These are phyloP conservation scores for Albula goreensis DNA, from an alignment of 2,113 vertebrate species.

Conservation along the genomic window DNA sequence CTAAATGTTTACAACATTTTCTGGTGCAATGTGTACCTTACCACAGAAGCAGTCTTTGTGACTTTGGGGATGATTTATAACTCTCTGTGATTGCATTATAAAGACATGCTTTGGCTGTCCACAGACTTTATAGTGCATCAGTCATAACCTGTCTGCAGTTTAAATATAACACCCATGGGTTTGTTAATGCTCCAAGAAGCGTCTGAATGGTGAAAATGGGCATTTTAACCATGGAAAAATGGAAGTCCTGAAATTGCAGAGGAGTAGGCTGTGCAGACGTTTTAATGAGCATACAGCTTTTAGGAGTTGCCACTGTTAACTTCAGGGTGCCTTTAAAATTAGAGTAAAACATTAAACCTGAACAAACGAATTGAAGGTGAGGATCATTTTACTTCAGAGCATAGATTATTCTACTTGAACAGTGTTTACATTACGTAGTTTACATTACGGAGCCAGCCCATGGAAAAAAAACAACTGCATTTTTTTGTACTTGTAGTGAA, in stretches of 20 bases:
- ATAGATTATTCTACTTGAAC: background rate
- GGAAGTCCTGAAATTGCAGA: background rate
- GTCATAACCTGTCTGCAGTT: constrained; percentile 9
- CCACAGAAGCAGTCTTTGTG: background rate
- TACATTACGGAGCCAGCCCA: background rate
- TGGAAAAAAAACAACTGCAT: no score
- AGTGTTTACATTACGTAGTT: background rate
- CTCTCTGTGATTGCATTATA: constrained; percentile 24
- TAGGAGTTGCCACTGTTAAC: background rate
- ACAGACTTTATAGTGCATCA: background rate
- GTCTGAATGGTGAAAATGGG: background rate
- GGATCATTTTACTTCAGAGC: background rate
- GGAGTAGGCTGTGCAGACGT: background rate
- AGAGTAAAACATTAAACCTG: background rate
- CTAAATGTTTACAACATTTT: background rate
- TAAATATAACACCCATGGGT: background rate
- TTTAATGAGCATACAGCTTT: background rate
- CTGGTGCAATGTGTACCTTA: background rate
- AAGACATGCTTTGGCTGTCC: background rate
- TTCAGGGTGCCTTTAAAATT: background rate
- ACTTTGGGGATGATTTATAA: background rate
- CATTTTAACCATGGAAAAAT: background rate
- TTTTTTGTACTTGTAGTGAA: no score
- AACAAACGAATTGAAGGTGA: background rate
- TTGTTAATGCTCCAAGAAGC: background rate